Percentiles rank a stretch among this genome's conserved stretches.
Evolutionary conservation across 2,113 vertebrate genomes (phyloP).

Genomic region (Eira barbara): DNA sequence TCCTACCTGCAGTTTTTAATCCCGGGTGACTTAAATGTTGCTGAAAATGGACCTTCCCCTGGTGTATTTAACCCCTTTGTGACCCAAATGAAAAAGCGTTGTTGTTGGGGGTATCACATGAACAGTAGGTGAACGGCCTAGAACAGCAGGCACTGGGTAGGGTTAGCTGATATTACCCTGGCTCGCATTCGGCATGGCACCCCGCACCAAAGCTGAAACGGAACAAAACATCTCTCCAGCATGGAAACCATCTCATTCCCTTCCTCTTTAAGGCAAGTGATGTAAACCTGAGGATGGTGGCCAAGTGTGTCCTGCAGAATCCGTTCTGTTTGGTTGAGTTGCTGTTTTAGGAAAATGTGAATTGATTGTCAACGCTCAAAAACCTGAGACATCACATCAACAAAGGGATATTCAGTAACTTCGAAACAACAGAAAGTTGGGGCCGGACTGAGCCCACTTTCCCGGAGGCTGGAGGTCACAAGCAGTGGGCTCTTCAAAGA

Average conservation of each 20-base stretch:
- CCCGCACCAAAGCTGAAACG: neutral
- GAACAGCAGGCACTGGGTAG: rapidly evolving
- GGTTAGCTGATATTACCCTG: rapidly evolving
- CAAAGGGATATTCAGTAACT: neutral
- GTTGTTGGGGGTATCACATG: neutral
- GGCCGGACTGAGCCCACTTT: neutral
- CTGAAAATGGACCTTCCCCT: neutral
- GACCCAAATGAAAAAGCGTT: neutral
- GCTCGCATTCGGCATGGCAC: rapidly evolving
- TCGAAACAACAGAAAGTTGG: neutral
- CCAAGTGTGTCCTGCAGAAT: neutral
- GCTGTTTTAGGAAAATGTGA: neutral
- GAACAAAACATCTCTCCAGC: neutral
- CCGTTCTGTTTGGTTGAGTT: neutral
- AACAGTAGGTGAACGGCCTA: neutral
- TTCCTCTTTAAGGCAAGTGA: neutral
- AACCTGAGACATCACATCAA: neutral
- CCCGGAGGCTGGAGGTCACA: neutral
- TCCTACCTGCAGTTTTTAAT: neutral
- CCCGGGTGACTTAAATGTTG: neutral
- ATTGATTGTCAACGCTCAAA: neutral
- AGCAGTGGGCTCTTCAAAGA: neutral
- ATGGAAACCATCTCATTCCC: neutral
- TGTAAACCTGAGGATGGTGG: neutral
- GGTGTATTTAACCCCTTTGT: neutral